These are phyloP conservation scores for Bombus impatiens DNA, from an alignment of 1,140 invertebrate species.

Conservation along the genomic window DNA sequence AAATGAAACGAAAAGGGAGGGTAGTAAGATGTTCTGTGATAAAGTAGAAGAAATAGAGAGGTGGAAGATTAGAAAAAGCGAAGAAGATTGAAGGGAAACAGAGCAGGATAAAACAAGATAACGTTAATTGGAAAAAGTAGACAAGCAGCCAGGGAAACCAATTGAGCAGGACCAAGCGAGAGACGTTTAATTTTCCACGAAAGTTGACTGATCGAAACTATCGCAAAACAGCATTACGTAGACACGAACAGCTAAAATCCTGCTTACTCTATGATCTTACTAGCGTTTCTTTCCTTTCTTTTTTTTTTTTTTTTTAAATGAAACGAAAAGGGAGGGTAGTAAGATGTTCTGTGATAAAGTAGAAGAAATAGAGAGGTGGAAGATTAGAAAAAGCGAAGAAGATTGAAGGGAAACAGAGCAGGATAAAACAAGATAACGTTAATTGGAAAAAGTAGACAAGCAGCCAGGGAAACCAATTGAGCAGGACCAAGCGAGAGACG, in stretches of 20 bases:
- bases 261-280: neutral
- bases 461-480: neutral
- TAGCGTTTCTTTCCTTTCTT: constrained; percentile 10
- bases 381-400: neutral
- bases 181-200: neutral
- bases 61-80: too few relatives aligned
- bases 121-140: neutral
- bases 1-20: neutral
- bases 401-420: too few relatives aligned
- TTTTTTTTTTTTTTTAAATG: too few relatives aligned
- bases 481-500: too few relatives aligned
- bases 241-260: neutral
- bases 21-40: neutral
- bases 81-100: neutral
- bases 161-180: neutral
- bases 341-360: neutral
- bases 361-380: too few relatives aligned
- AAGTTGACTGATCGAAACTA: neutral
- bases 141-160: neutral
- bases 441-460: neutral
- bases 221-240: neutral
- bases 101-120: too few relatives aligned
- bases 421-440: too few relatives aligned
- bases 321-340: neutral
- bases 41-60: too few relatives aligned